These are phyloP conservation scores for Graptemys geographica DNA, from an alignment of 2,797 vertebrate genomes.

Conservation along the genomic window DNA sequence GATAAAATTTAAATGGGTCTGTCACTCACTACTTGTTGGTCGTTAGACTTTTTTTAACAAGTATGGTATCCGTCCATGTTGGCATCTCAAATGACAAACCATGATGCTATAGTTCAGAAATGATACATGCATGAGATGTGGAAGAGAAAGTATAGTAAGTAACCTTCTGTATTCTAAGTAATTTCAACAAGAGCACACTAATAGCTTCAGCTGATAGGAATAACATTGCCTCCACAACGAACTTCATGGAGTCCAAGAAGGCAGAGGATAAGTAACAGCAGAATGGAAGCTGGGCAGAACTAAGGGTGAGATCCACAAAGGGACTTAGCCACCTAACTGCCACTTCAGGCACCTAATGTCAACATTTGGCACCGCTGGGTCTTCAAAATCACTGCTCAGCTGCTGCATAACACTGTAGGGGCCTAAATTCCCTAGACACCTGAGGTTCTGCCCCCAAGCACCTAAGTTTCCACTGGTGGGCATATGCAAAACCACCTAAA, in stretches of 20 bases:
- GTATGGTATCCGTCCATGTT: background rate
- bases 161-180: constrained; percentile 34
- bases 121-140: constrained; percentile 4
- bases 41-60: background rate
- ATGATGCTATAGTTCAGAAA: background rate
- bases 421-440: background rate
- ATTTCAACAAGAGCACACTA: background rate
- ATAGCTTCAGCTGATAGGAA: constrained; percentile 1
- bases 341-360: background rate
- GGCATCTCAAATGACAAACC: background rate
- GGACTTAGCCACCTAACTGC: background rate
- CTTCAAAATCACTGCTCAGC: background rate
- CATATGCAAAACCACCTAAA: background rate
- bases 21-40: constrained; percentile 12
- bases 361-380: too few relatives aligned
- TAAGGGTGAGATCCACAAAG: background rate
- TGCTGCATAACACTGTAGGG: background rate
- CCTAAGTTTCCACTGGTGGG: background rate
- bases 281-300: background rate
- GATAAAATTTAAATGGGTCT: constrained; percentile 14
- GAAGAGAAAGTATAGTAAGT: background rate
- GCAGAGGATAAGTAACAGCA: background rate
- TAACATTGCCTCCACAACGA: background rate
- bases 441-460: background rate
- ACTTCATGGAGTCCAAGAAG: background rate